Evolutionary conservation across 2,888 invertebrate genomes (phyloP).

Genomic region (Caenorhabditis sp.): DNA sequence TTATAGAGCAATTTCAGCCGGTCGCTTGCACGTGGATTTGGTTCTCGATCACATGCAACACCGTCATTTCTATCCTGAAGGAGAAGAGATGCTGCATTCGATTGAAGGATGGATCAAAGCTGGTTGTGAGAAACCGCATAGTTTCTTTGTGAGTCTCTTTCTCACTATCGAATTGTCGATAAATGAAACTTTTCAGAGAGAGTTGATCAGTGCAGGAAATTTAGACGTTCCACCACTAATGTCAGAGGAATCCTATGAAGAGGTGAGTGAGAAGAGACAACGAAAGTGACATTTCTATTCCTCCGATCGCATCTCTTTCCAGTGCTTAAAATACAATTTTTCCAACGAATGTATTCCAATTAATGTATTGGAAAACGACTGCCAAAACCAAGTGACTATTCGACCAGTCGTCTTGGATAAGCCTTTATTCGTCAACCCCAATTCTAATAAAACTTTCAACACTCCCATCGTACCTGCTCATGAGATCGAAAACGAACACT

Average conservation of each 20-base stretch:
- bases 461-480: too few species aligned
- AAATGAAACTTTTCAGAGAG: conserved; percentile 7
- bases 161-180: background rate
- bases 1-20: too few species aligned
- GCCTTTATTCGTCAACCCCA: too few species aligned
- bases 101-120: background rate
- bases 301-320: background rate
- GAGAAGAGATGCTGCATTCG: background rate
- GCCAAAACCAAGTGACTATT: too few species aligned
- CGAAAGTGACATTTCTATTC: background rate
- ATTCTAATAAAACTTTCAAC: too few species aligned
- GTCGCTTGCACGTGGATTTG: background rate
- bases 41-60: background rate
- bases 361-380: background rate
- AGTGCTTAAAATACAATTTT: background rate
- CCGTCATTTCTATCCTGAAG: conserved; percentile 12
- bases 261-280: background rate
- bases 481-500: too few species aligned
- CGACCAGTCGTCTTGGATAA: too few species aligned
- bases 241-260: background rate
- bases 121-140: background rate
- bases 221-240: conserved; percentile 8
- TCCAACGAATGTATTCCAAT: background rate
- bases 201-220: background rate
- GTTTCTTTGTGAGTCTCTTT: background rate